phyloP scores from a whole-genome alignment of 1,140 invertebrate genomes.

The Telenomus remus region DNA sequence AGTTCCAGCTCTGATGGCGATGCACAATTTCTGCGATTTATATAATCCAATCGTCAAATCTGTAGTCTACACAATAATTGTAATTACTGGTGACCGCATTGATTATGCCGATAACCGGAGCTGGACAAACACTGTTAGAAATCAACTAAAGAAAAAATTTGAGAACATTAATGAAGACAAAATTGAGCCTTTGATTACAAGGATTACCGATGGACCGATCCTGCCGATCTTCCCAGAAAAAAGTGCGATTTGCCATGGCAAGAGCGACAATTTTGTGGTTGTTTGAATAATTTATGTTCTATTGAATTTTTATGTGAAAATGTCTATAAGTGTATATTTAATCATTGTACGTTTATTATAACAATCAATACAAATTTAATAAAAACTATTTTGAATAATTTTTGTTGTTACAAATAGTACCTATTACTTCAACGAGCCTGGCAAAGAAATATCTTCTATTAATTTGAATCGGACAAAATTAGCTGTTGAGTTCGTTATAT shows the following conservation, averaged over 20 bases:
- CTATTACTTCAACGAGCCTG: no score
- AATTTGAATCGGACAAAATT: no score
- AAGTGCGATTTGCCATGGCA: neutral
- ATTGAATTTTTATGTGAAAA: neutral
- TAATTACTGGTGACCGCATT: slow-evolving; percentile 49
- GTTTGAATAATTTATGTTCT: neutral
- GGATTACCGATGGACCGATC: slow-evolving; percentile 66
- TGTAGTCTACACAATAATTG: slow-evolving; percentile 64
- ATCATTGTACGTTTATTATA: neutral
- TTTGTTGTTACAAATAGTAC: no score
- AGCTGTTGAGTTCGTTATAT: no score
- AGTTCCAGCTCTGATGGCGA: slow-evolving; percentile 59
- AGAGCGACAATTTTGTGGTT: neutral
- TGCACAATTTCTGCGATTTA: slow-evolving; percentile 68
- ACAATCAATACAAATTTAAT: neutral
- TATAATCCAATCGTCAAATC: slow-evolving; percentile 61
- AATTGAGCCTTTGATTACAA: slow-evolving; percentile 63
- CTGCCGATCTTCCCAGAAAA: slow-evolving; percentile 49
- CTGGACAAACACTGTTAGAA: slow-evolving; percentile 56
- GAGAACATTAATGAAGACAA: slow-evolving; percentile 61
- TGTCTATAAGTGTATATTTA: neutral
- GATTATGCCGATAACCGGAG: slow-evolving; percentile 33
- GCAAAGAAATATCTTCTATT: no score
- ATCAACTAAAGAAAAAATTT: slow-evolving; percentile 58
- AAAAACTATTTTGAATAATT: no score